phyloP scores from a whole-genome alignment of 2,113 vertebrate species.

The Macquaria australasica region DNA sequence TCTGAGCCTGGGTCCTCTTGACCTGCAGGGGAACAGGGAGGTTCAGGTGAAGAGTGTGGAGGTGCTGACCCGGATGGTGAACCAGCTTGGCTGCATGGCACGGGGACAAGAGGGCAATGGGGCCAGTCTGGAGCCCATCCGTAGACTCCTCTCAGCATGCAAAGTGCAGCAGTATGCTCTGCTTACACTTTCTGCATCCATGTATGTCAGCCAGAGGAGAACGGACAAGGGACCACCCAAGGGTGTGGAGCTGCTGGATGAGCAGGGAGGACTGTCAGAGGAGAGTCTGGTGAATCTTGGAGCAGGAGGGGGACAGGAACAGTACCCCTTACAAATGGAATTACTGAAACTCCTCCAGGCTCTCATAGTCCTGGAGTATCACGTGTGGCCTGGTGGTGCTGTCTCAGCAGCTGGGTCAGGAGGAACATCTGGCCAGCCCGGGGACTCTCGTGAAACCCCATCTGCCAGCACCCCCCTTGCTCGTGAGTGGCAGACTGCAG shows the following conservation, averaged over 20 bases:
- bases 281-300: slow-evolving; percentile 91
- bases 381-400: slow-evolving; percentile 81
- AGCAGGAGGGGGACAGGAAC: slow-evolving; percentile 89
- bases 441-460: slow-evolving; percentile 82
- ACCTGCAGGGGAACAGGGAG: slow-evolving; percentile 92
- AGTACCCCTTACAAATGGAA: slow-evolving; percentile 95
- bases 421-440: slow-evolving; percentile 44
- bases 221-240: slow-evolving; percentile 57
- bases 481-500: slow-evolving; percentile 92
- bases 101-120: slow-evolving; percentile 76
- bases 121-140: slow-evolving; percentile 81
- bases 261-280: slow-evolving; percentile 86
- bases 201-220: slow-evolving; percentile 90
- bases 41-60: slow-evolving; percentile 97
- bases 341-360: slow-evolving; percentile 94
- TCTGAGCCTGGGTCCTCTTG: slow-evolving; percentile 86
- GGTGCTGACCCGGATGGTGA: slow-evolving; percentile 90
- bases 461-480: slow-evolving; percentile 84
- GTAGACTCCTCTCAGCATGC: slow-evolving; percentile 87
- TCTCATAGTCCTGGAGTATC: slow-evolving; percentile 92
- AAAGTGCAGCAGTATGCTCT: slow-evolving; percentile 92
- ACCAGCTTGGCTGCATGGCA: slow-evolving; percentile 85
- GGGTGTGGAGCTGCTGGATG: slow-evolving; percentile 56
- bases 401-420: slow-evolving; percentile 25
- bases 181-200: slow-evolving; percentile 92